Conservation (phyloP, 2,797 vertebrate genomes). For the Dendrocincla fuliginosa region DNA sequence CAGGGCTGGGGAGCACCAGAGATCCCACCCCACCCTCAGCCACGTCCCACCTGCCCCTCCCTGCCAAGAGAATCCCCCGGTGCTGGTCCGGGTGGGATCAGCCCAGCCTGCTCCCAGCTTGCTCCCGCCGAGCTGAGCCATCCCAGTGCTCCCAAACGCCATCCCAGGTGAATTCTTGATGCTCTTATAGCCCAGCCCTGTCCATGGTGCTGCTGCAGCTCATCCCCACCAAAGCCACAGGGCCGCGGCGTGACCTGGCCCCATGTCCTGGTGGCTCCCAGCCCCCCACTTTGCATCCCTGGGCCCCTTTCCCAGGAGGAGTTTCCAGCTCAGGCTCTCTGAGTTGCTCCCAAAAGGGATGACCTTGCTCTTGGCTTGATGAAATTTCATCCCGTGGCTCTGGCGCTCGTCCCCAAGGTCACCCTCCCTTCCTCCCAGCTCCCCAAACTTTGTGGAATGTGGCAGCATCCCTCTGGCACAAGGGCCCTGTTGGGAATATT, state of each 20-base stretch:
- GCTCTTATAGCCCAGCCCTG: neutral
- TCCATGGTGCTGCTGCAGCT: neutral
- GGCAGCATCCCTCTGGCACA: neutral
- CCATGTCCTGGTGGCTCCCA: accelerated
- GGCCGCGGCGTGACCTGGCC: neutral
- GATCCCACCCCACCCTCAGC: neutral
- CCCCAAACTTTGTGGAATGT: neutral
- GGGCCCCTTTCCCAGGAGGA: neutral
- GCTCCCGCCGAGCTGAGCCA: neutral
- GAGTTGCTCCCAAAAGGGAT: neutral
- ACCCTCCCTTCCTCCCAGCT: neutral
- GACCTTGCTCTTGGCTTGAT: neutral
- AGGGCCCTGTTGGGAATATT: accelerated
- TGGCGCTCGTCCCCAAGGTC: neutral
- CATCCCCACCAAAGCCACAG: accelerated
- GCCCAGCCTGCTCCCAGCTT: neutral
- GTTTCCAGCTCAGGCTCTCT: neutral
- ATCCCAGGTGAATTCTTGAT: neutral
- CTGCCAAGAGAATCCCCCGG: neutral
- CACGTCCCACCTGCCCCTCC: neutral
- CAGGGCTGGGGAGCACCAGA: neutral
- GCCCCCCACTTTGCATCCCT: accelerated
- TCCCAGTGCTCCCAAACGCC: accelerated
- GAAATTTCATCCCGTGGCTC: neutral
- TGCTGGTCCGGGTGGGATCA: accelerated